Evolutionary conservation across 1,140 invertebrate genomes (phyloP).

Genomic region (Lasaia peninsularis): DNA sequence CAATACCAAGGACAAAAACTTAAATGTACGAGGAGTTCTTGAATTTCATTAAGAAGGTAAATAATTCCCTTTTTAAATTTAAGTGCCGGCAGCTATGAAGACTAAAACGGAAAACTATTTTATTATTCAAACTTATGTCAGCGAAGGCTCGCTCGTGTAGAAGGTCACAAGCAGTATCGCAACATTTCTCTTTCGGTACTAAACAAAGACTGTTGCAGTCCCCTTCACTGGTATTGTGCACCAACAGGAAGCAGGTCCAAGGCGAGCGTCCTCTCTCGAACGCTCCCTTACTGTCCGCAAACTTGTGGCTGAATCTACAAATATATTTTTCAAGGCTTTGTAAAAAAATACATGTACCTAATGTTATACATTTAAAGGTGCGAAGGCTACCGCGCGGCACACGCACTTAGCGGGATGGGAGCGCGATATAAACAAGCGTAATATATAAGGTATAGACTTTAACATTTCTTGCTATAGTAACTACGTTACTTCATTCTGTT

Average conservation of each 20-base stretch:
- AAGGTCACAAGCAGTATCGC: conserved; percentile 60
- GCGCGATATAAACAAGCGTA: too few relatives aligned
- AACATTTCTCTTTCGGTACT: conserved; percentile 46
- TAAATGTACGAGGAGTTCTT: too few relatives aligned
- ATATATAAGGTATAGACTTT: too few relatives aligned
- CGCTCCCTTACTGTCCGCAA: conserved; percentile 22
- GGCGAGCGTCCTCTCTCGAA: conserved; percentile 35
- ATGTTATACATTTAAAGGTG: too few relatives aligned
- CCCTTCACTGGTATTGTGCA: conserved; percentile 41
- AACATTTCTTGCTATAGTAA: too few relatives aligned
- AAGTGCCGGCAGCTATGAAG: too few relatives aligned
- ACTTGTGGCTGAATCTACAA: neutral
- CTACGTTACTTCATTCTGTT: too few relatives aligned
- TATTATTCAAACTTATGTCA: neutral
- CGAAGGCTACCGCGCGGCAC: too few relatives aligned
- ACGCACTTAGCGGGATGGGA: too few relatives aligned
- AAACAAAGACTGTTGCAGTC: conserved; percentile 47
- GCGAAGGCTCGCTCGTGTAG: conserved; percentile 12
- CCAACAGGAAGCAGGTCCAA: conserved; percentile 52
- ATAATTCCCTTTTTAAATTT: too few relatives aligned
- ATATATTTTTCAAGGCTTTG: neutral
- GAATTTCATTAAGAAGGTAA: too few relatives aligned
- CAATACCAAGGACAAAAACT: too few relatives aligned
- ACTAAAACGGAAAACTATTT: neutral
- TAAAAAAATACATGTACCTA: conserved; percentile 8